Base-by-base conservation (phyloP, 2,888 invertebrate species). In the Rotaria sp. region DNA sequence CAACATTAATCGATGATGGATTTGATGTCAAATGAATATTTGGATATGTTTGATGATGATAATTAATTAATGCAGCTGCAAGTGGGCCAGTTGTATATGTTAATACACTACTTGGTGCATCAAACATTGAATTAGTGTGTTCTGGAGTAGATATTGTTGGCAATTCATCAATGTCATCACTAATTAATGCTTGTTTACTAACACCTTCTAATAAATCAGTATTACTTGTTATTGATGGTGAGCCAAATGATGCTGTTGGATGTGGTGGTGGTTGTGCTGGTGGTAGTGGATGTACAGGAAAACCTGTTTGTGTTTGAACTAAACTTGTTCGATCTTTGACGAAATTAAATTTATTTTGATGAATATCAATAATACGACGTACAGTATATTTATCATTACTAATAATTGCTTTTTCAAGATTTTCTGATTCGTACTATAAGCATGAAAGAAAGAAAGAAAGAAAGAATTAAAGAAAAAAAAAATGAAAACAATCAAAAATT, bases 351-450 rank as follows among this genome's bases (percentile, higher is more conserved):
- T 80, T 80, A 80, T 45, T 80, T 57, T 57, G 85, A 84, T 86
- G 86, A 21, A 86, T 38, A 84, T 86, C 86, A 10, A 86, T 50
- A 30, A 86, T 85, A 30, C 86, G 86, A 41, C 86, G 50, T 10
- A 86, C 86, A 41, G 86, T 85, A 30, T 86, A 86, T 59, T 86
- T 86, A 89, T 93, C 93, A 89, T 93, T 93, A 88, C 91, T 91
- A 84, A 92, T 90, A 84, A 93, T 91, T 13, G 93, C 92, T 85
- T 91, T 89, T 88, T 93, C 93, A 88, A 93, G 90, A 88, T 92
- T 91, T 85, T 92, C 92, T 59, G 92, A 92, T 88, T 92, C 92
- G 50, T 90, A 80, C 67, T 67, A 67, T 21, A 52, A 24, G 52
- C 3, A 52, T 24, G 52, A 52, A 52, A 52, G 52, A 52, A 52